Evolutionary conservation across 2,888 invertebrate species (phyloP).

Genomic region (Colletes collaris): DNA sequence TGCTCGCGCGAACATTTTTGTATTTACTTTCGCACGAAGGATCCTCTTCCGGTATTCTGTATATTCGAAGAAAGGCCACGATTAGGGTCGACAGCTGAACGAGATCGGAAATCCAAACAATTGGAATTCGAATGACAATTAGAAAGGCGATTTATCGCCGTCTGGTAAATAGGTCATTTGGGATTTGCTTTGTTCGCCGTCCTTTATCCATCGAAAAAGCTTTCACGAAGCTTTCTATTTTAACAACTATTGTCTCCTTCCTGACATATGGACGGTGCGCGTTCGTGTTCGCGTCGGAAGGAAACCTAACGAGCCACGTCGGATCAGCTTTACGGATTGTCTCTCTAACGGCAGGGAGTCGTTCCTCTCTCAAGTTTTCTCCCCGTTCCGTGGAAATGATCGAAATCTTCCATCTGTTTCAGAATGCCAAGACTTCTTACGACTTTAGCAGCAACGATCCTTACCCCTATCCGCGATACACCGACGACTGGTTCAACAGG

Average conservation of each 20-base stretch:
- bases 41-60: too few relatives aligned
- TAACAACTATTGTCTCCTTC: background rate
- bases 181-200: background rate
- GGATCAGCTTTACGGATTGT: background rate
- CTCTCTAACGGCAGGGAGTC: background rate
- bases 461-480: constrained; percentile 98
- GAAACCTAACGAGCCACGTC: constrained; percentile 5
- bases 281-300: background rate
- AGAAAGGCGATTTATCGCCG: too few relatives aligned
- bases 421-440: constrained; percentile 99
- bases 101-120: too few relatives aligned
- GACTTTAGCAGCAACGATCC: constrained; percentile 99
- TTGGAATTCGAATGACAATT: too few relatives aligned
- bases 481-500: constrained; percentile 99
- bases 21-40: too few relatives aligned
- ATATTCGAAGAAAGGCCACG: too few relatives aligned
- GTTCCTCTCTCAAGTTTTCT: background rate
- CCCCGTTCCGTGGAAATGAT: too few relatives aligned
- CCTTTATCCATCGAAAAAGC: background rate
- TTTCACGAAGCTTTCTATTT: constrained; percentile 1
- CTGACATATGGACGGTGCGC: background rate
- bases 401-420: constrained; percentile 74
- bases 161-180: constrained; percentile 3
- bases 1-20: too few relatives aligned
- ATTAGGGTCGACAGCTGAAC: too few relatives aligned